Evolutionary conservation across 2,797 vertebrate species (phyloP), one percentile per base, ranked within the genome.

Genomic region (Cirrhinus molitorella): DNA sequence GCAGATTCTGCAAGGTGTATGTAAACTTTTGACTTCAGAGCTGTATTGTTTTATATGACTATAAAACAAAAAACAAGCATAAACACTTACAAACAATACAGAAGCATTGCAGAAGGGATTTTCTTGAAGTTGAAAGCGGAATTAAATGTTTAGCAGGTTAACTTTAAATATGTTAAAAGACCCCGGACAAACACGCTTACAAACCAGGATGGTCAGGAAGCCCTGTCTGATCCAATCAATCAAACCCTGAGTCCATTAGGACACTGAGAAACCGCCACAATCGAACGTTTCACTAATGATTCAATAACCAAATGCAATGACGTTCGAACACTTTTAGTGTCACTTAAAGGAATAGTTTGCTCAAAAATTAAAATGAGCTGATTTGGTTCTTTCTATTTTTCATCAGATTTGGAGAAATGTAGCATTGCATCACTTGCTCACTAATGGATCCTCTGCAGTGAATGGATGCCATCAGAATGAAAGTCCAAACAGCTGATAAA

Each of bases 201-300:
- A 45, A 40, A 59, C 40, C 21, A 51, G 45, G 25, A 23, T 14
- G 17, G 3, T 51, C 25, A n/a, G 73, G 51, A 59, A 63, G 34
- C 28, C 49, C 47, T 75, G 59, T n/a, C n/a, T 34, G 4, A 85
- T 81, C 61, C 77, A 53, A 80, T 80, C 78, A 75, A 34, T 31
- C 73, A 25, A 68, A 63, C 47, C 76, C 70, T 1, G 14, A 80
- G 77, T 70, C 65, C 55, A 45, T 84, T 43, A 84, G 25, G 21
- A 10, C 53, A 40, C 31, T 5, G 34, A 40, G 49, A 2, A n/a
- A 47, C 37, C 57, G 3, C 10, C 13, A 13, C 73, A 57, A 5
- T 47, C 43, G 0, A 37, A 37, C 31, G 10, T 28, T 21, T 0
- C 4, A 72, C 16, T 49, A 12, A 28, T 12, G 25, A 3, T 37